Conservation (phyloP, 2,888 invertebrate species). For the Hirtodrosophila histrioides region DNA sequence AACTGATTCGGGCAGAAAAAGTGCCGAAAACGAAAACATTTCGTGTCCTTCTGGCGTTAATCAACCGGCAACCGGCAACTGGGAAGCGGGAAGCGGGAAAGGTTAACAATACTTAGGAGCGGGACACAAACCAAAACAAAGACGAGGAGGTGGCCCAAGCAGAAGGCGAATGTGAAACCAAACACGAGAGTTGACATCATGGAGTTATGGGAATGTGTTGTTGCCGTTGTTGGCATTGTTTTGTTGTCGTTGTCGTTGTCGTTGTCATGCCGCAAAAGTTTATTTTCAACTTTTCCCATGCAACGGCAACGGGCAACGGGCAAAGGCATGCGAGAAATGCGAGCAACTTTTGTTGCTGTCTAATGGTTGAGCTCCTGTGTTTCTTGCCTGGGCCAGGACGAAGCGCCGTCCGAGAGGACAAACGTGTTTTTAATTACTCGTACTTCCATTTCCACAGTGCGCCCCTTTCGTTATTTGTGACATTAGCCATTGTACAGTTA, state of each 20-base stretch:
- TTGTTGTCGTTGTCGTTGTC: slow-evolving; percentile 28
- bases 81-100: slow-evolving; percentile 25
- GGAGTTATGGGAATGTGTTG: slow-evolving; percentile 57
- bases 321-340: slow-evolving; percentile 65
- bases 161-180: slow-evolving; percentile 63
- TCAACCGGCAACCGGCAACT: slow-evolving; percentile 53
- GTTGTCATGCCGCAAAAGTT: slow-evolving; percentile 74
- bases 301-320: slow-evolving; percentile 15
- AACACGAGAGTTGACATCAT: slow-evolving; percentile 80
- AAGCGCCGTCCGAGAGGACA: slow-evolving; percentile 58
- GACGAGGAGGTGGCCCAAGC: slow-evolving; percentile 22
- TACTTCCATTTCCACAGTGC: slow-evolving; percentile 44
- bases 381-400: slow-evolving; percentile 15
- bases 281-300: slow-evolving; percentile 79
- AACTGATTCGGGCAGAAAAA: slow-evolving; percentile 36
- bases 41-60: slow-evolving; percentile 73
- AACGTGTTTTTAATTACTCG: slow-evolving; percentile 82
- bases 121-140: slow-evolving; percentile 34
- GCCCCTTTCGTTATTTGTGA: slow-evolving; percentile 41
- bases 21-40: slow-evolving; percentile 44
- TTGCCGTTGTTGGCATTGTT: slow-evolving; percentile 23
- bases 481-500: slow-evolving; percentile 48
- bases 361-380: slow-evolving; percentile 46
- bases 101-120: slow-evolving; percentile 24
- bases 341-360: slow-evolving; percentile 60